Evolutionary conservation across 2,888 invertebrate genomes (phyloP).

Genomic region (Caradrina kadenii): DNA sequence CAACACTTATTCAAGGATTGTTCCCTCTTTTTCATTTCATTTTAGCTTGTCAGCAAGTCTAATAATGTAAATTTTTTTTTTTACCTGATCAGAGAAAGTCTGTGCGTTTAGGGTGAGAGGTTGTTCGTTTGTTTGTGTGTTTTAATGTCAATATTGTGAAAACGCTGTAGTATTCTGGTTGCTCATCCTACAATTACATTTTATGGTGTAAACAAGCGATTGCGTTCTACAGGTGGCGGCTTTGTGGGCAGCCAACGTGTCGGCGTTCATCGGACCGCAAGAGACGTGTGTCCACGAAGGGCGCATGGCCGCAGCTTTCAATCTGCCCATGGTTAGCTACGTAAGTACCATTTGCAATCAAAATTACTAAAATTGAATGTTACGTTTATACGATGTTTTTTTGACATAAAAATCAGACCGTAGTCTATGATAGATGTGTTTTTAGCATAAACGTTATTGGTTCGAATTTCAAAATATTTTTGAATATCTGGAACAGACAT

Average conservation of each 20-base stretch:
- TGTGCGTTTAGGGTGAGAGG: no score
- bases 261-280: slow-evolving; percentile 95
- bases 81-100: no score
- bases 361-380: neutral
- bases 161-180: neutral
- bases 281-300: slow-evolving; percentile 98
- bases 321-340: slow-evolving; percentile 98
- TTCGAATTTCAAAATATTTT: neutral
- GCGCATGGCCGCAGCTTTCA: slow-evolving; percentile 97
- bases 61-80: no score
- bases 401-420: neutral
- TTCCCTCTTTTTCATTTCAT: no score
- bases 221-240: slow-evolving; percentile 92
- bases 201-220: slow-evolving; percentile 17
- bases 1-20: no score
- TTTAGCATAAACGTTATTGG: slow-evolving; percentile 1
- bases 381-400: neutral
- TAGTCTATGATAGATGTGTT: neutral
- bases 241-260: slow-evolving; percentile 95
- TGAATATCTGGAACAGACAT: neutral
- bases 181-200: neutral
- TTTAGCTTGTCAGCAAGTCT: no score
- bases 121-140: no score
- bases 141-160: neutral
- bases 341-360: slow-evolving; percentile 91